A percentile compares a stretch with the other conserved stretches of the same genome.
Evolutionary conservation across 2,797 vertebrate species (phyloP).

Genomic region (Sebastes iracundus): DNA sequence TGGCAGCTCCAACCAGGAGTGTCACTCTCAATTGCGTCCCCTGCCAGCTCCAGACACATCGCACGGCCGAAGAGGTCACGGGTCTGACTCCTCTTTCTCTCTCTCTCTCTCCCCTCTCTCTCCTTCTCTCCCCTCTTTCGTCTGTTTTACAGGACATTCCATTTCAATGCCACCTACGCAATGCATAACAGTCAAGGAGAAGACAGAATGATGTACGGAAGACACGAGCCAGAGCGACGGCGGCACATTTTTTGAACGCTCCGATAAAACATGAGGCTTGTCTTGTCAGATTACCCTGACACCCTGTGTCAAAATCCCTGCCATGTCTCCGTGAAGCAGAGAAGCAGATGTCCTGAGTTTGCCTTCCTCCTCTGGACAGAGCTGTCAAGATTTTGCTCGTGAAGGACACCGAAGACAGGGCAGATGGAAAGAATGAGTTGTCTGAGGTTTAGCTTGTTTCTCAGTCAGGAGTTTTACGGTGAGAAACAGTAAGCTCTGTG

Average conservation of each 20-base stretch:
- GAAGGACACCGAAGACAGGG: constrained; percentile 67
- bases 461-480: constrained; percentile 26
- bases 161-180: constrained; percentile 71
- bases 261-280: constrained; percentile 84
- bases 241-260: constrained; percentile 76
- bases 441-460: constrained; percentile 33
- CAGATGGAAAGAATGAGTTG: constrained; percentile 58
- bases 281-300: constrained; percentile 85
- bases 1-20: constrained; percentile 88
- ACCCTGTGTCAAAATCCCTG: constrained; percentile 77
- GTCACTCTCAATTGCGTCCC: constrained; percentile 86
- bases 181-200: constrained; percentile 64
- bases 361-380: constrained; percentile 72
- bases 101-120: constrained; percentile 15
- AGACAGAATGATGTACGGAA: constrained; percentile 78
- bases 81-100: constrained; percentile 70
- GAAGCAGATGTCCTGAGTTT: constrained; percentile 80
- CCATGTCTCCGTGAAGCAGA: constrained; percentile 72
- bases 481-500: constrained; percentile 23
- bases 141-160: constrained; percentile 62
- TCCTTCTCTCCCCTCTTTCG: constrained; percentile 47
- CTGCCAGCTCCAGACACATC: constrained; percentile 84
- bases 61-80: constrained; percentile 82
- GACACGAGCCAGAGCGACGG: constrained; percentile 76
- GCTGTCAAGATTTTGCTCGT: constrained; percentile 67